Evolutionary conservation across 2,797 vertebrate genomes (phyloP), one percentile per base, ranked within the genome.

Genomic region (Monodelphis domestica): DNA sequence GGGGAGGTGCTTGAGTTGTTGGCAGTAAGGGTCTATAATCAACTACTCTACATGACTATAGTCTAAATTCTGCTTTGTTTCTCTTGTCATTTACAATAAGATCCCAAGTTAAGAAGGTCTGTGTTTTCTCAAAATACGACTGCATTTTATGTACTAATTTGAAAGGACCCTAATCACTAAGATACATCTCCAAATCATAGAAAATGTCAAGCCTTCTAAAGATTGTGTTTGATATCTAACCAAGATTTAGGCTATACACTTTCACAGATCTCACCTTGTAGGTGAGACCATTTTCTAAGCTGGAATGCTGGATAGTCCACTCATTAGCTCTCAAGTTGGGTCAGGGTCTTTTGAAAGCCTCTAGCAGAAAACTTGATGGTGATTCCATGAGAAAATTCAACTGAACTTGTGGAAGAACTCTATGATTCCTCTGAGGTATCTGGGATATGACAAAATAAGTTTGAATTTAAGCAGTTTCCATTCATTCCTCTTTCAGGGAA

Each of bases 131-230:
- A 50, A 24, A 24, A 52, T 89, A 59, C 2, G 17, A 29, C 26
- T 91, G 1, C 5, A 11, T 89, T 95, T 90, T 96, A 54, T 90
- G n/a, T 91, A n/a, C 92, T 45, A 54, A 88, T 89, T 53, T 2
- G 54, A 38, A 63, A 53, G 84, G 88, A 51, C 6, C 9, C 52
- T 15, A 21, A 0, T 88, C 63, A 9, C 54, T 14, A 91, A 90
- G 17, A 30, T 30, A 26, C 0, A 57, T 87, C 38, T 91, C 91
- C 88, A 21, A 53, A 9, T 90, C 91, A 5, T 88, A 57, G 15
- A 95, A 90, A 55, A 93, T 30, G 89, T 15, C 28, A 90, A 7
- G 0, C 92, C 90, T 88, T 94, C 54, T 97, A 96, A 96, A 93
- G 12, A 94, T 87, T 94, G 56, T 5, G 53, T 93, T 51, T 56